These are phyloP conservation scores for Tretioscincus oriximinensis DNA, from an alignment of 2,113 vertebrate genomes.

Conservation along the genomic window DNA sequence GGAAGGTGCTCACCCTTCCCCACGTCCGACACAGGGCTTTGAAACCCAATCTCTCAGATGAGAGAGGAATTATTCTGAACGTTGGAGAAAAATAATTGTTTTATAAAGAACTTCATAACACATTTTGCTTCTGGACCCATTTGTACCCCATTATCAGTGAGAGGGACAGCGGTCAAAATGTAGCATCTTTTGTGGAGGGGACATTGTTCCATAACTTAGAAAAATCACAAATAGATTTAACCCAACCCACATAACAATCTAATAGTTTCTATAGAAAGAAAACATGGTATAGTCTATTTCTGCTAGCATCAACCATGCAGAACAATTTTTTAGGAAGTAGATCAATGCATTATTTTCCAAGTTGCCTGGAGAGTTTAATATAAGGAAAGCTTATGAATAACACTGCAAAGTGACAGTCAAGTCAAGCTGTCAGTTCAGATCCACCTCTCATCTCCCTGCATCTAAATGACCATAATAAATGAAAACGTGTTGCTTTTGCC, in stretches of 20 bases:
- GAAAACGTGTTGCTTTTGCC: slow-evolving; percentile 1
- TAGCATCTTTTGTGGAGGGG: neutral
- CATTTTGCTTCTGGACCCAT: neutral
- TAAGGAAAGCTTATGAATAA: neutral
- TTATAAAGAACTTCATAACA: neutral
- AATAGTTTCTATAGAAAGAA: neutral
- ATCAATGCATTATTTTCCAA: neutral
- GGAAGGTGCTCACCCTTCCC: too few species aligned
- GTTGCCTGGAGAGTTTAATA: neutral
- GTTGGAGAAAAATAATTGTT: too few species aligned
- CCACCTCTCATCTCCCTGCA: neutral
- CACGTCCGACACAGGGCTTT: too few species aligned
- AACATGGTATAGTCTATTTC: slow-evolving; percentile 6
- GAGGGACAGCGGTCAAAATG: neutral
- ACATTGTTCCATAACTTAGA: neutral
- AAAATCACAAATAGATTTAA: neutral
- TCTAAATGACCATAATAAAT: rapidly evolving
- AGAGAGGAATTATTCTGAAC: too few species aligned
- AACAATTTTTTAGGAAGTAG: rapidly evolving
- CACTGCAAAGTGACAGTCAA: rapidly evolving
- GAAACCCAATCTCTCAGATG: too few species aligned
- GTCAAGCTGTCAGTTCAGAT: rapidly evolving
- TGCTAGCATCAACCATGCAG: neutral
- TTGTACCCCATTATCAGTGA: neutral
- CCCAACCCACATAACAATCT: neutral